Conservation (phyloP, 2,888 invertebrate species). For the Temnothorax unifasciatus region DNA sequence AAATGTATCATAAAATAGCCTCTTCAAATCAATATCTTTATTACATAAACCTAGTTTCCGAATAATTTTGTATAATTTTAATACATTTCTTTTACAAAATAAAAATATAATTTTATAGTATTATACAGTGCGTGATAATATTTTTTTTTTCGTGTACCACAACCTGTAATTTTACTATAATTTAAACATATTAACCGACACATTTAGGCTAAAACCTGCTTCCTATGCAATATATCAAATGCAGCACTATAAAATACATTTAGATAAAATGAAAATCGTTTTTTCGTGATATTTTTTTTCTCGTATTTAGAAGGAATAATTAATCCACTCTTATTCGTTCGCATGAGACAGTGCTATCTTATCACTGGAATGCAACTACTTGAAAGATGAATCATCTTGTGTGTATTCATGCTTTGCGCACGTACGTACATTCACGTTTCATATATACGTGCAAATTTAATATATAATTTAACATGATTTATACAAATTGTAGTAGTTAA, state of each 20-base stretch:
- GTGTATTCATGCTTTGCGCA: constrained; percentile 62
- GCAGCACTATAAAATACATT: not conserved
- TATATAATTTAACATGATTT: not conserved
- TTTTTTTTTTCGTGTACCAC: not conserved
- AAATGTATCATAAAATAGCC: not conserved
- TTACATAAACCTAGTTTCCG: not conserved
- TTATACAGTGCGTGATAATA: not conserved
- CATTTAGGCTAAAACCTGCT: not conserved
- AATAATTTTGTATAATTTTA: not conserved
- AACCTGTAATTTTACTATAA: constrained; percentile 6
- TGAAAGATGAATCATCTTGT: constrained; percentile 74
- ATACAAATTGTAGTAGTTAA: not conserved
- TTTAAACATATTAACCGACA: not conserved
- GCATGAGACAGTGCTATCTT: constrained; percentile 64
- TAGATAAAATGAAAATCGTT: not conserved
- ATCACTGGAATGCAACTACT: constrained; percentile 73
- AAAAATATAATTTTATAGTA: not conserved
- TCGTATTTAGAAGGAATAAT: constrained; percentile 5
- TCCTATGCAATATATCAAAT: not conserved
- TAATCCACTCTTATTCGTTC: constrained; percentile 5
- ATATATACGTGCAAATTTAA: not conserved
- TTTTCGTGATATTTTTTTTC: not conserved
- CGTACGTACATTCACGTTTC: constrained; percentile 55
- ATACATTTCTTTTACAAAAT: constrained; percentile 14
- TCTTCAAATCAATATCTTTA: not conserved